Percentiles rank a stretch among this genome's conserved stretches.
Evolutionary conservation across 2,113 vertebrate genomes (phyloP).

Genomic region (Nibea albiflora): DNA sequence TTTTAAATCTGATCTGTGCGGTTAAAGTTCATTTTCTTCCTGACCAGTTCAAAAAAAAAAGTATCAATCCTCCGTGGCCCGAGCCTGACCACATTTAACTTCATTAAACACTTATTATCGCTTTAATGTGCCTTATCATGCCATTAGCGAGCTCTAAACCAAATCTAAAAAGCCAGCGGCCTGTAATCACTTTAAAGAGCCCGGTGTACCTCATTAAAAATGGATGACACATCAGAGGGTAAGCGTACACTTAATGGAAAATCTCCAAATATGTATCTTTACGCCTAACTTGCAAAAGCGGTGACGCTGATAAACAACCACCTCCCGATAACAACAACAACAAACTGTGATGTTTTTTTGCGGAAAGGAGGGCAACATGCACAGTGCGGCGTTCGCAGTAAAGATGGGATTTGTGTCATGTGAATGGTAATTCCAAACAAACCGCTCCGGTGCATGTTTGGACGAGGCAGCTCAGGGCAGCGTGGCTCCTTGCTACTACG

Average conservation of each 20-base stretch:
- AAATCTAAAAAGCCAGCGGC: slow-evolving; percentile 72
- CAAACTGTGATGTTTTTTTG: slow-evolving; percentile 8
- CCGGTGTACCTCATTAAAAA: slow-evolving; percentile 60
- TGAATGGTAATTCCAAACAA: slow-evolving; percentile 63
- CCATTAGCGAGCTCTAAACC: slow-evolving; percentile 72
- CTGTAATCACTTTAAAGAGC: slow-evolving; percentile 66
- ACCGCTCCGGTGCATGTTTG: slow-evolving; percentile 52
- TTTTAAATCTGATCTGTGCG: slow-evolving; percentile 33
- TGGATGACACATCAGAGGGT: slow-evolving; percentile 49
- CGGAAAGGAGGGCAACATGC: slow-evolving; percentile 9
- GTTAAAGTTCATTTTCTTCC: slow-evolving; percentile 42
- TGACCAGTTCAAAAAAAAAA: slow-evolving; percentile 51
- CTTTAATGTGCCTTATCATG: slow-evolving; percentile 75
- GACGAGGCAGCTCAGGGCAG: slow-evolving; percentile 64
- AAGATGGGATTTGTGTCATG: slow-evolving; percentile 69
- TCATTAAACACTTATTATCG: slow-evolving; percentile 77
- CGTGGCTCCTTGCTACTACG: slow-evolving; percentile 18
- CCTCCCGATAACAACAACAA: not conserved
- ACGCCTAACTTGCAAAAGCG: slow-evolving; percentile 3
- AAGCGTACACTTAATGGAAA: slow-evolving; percentile 7
- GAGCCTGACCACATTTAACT: slow-evolving; percentile 58
- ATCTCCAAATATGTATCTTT: slow-evolving; percentile 22
- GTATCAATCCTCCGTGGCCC: slow-evolving; percentile 45
- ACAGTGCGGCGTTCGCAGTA: slow-evolving; percentile 16
- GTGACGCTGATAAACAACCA: slow-evolving; percentile 9